Percentiles rank a stretch among this genome's conserved stretches.
phyloP scores from a whole-genome alignment of 53 echinoderm and acorn worm genomes.

The Paelopatides confundens region DNA sequence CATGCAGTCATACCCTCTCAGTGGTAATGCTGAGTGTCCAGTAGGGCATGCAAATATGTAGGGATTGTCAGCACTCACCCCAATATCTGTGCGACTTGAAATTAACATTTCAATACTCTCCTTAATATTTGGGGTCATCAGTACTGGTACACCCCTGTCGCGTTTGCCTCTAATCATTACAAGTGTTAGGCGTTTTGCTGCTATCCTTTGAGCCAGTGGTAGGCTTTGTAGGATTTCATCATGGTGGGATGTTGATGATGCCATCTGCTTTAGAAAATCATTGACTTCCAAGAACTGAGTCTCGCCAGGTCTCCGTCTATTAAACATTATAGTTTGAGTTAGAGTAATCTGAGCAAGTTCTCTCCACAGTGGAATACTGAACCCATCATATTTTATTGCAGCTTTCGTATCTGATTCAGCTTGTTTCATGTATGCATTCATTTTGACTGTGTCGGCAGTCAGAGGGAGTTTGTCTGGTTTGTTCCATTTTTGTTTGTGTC shows the following conservation, averaged over 20 bases:
- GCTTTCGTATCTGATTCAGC: not conserved
- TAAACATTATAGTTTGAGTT: slow-evolving; percentile 42
- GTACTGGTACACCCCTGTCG: slow-evolving; percentile 13
- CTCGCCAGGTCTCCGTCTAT: slow-evolving; percentile 18
- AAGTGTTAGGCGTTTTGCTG: not conserved
- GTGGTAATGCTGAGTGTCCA: not conserved
- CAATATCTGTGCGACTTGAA: not conserved
- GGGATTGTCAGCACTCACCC: not conserved
- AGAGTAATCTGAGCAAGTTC: slow-evolving; percentile 23
- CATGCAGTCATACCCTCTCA: slow-evolving; percentile 37
- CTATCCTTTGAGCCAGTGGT: not conserved
- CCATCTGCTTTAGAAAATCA: slow-evolving; percentile 5
- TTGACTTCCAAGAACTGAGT: not conserved
- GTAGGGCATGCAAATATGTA: not conserved
- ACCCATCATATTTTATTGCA: not conserved
- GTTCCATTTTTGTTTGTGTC: not conserved
- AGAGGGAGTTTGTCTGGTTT: slow-evolving; percentile 28
- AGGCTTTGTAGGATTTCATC: slow-evolving; percentile 30
- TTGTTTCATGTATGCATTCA: slow-evolving; percentile 12
- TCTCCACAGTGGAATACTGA: not conserved
- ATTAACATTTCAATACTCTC: not conserved
- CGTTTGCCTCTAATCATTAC: slow-evolving; percentile 21
- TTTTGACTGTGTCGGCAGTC: slow-evolving; percentile 5
- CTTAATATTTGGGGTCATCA: not conserved
- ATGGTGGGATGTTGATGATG: not conserved